A percentile compares a stretch with the other conserved stretches of the same genome.
Evolutionary conservation across 2,888 invertebrate genomes (phyloP).

Genomic region (Pterostichus madidus): DNA sequence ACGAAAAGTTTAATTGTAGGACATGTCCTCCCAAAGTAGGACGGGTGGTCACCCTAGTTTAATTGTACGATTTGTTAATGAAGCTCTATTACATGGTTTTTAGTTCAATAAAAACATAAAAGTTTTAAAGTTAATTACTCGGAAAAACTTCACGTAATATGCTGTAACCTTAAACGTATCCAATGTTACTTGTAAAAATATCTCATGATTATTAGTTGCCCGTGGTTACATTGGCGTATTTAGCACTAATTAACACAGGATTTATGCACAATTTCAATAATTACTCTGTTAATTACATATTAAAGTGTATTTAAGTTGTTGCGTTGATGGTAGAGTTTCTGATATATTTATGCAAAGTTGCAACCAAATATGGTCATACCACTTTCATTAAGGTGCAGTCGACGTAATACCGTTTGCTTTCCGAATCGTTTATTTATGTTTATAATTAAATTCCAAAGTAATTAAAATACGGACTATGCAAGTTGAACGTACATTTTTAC

Average conservation of each 20-base stretch:
- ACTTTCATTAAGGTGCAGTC: slow-evolving; percentile 62
- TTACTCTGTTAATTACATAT: slow-evolving; percentile 56
- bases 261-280: slow-evolving; percentile 60
- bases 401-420: slow-evolving; percentile 54
- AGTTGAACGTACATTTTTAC: background rate
- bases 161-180: slow-evolving; percentile 2
- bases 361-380: slow-evolving; percentile 52
- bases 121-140: background rate
- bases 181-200: slow-evolving; percentile 6
- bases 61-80: background rate
- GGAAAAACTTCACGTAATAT: background rate
- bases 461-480: slow-evolving; percentile 15
- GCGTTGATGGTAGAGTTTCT: slow-evolving; percentile 42
- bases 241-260: slow-evolving; percentile 56
- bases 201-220: slow-evolving; percentile 21
- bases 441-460: slow-evolving; percentile 57
- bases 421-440: slow-evolving; percentile 59
- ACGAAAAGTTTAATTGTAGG: too few species aligned
- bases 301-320: slow-evolving; percentile 62
- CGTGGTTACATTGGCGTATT: slow-evolving; percentile 50
- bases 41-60: too few species aligned
- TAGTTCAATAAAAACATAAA: background rate
- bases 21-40: too few species aligned
- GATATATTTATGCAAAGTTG: slow-evolving; percentile 61
- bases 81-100: background rate